Conservation (phyloP, 2,888 invertebrate genomes). For the Sepioteuthis lessoniana region DNA sequence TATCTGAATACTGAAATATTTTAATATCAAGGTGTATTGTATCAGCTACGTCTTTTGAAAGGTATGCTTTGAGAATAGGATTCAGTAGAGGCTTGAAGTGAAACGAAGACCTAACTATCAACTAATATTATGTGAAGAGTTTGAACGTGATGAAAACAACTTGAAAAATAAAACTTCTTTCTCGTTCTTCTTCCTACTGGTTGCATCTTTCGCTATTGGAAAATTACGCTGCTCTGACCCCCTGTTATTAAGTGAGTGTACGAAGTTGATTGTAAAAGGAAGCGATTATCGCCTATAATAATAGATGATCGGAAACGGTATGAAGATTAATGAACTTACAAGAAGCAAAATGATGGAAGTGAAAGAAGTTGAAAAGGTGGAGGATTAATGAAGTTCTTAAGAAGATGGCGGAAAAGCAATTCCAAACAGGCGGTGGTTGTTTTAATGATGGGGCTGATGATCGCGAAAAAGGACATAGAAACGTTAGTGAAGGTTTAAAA, state of each 20-base stretch:
- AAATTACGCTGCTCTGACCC: not conserved
- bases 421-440: constrained; percentile 10
- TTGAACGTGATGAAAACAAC: not conserved
- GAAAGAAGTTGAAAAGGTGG: not conserved
- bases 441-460: not conserved
- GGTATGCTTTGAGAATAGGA: not conserved
- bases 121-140: not conserved
- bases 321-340: not conserved
- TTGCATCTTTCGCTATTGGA: not conserved
- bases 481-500: not conserved
- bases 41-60: too few relatives aligned
- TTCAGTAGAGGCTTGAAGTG: not conserved
- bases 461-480: not conserved
- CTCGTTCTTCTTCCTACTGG: not conserved
- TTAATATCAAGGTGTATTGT: not conserved
- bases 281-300: not conserved
- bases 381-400: not conserved
- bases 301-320: not conserved
- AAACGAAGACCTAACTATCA: not conserved
- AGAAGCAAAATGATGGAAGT: not conserved
- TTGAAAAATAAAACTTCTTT: not conserved
- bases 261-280: constrained; percentile 11
- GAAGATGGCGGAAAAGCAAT: not conserved
- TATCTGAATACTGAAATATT: not conserved
- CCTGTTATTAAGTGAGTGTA: not conserved